Evolutionary conservation across 2,888 invertebrate species (phyloP).

Genomic region (Salticus scenicus): DNA sequence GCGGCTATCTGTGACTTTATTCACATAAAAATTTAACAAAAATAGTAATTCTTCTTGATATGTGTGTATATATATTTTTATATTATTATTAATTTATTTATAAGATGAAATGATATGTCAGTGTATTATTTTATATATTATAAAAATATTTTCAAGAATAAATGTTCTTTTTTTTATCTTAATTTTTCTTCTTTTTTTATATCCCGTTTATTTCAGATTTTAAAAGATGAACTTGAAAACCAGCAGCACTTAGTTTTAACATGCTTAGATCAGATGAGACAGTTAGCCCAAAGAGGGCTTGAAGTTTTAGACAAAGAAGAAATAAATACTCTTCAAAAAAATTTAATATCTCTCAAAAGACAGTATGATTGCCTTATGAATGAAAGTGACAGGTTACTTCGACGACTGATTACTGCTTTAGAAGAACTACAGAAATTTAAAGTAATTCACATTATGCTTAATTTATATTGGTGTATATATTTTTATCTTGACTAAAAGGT

Average conservation of each 20-base stretch:
- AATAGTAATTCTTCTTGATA: no score
- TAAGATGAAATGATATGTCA: no score
- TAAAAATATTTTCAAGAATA: no score
- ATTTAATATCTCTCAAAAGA: conserved; percentile 87
- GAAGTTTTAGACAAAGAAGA: conserved; percentile 93
- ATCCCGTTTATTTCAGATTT: conserved; percentile 80
- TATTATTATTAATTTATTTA: no score
- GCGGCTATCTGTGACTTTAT: no score
- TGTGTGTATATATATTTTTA: no score
- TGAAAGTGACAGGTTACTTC: conserved; percentile 85
- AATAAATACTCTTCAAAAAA: conserved; percentile 89
- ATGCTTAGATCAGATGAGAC: conserved; percentile 91
- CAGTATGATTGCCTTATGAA: conserved; percentile 88
- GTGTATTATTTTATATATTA: no score
- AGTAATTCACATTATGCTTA: conserved; percentile 24
- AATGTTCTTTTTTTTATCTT: no score
- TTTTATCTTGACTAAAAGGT: no score
- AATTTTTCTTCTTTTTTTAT: no score
- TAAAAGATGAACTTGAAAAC: conserved; percentile 91
- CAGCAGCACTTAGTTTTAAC: conserved; percentile 89
- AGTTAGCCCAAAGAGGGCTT: conserved; percentile 90
- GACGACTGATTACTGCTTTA: conserved; percentile 85
- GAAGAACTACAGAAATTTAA: conserved; percentile 90
- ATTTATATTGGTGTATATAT: no score
- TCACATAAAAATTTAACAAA: no score